Base-by-base conservation (phyloP, 2,113 vertebrate genomes). In the Tautogolabrus adspersus region DNA sequence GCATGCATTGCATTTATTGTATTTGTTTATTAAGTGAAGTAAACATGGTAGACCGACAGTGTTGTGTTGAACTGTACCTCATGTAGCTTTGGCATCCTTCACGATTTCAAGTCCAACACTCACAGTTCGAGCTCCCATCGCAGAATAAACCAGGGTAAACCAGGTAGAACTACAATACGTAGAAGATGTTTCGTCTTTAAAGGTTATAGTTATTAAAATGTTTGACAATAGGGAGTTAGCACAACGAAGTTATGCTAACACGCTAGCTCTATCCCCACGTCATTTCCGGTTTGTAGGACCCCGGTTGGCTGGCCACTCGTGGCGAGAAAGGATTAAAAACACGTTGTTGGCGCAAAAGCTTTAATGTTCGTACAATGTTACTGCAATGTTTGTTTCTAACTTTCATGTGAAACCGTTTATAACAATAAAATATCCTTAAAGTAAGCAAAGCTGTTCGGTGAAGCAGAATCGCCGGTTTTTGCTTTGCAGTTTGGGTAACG, bases 401-500 rank as follows among this genome's bases (percentile, higher is more conserved):
- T 18, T 18, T 42, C 40, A 10, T 19, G 15, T 49, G 15, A 49
- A 19, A 49, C 5, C 1, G 15, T 49, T 7, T 18, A 5, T 19
- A 19, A 19, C 6, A 10, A 42, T 11, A 15, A 46, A 1, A 34
- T 15, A 16, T 12, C 38, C 38, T 9, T 15, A 46, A 10, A 3
- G 47, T 16, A 21, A 23, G 52, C 30, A 34, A 11, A 23, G 18
- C 15, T 2, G 57, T 26, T 30, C 9, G 16, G 10, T 19, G 11
- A 30, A 21, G 2, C 9, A 19, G n/a, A 44, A 1, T 7, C 10
- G 3, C 15, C 3, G 7, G 12, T 0, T 38, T 0, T 11, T 13
- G 0, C 1, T 7, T 8, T 44, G 0, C 13, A 42, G 42, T 0
- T 19, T 64, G 91, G 88, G 81, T 66, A 90, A 77, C 90, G 91